A percentile compares a stretch with the other conserved stretches of the same genome.
Conservation (phyloP, 2,113 vertebrate species). For the Cinclus cinclus region DNA sequence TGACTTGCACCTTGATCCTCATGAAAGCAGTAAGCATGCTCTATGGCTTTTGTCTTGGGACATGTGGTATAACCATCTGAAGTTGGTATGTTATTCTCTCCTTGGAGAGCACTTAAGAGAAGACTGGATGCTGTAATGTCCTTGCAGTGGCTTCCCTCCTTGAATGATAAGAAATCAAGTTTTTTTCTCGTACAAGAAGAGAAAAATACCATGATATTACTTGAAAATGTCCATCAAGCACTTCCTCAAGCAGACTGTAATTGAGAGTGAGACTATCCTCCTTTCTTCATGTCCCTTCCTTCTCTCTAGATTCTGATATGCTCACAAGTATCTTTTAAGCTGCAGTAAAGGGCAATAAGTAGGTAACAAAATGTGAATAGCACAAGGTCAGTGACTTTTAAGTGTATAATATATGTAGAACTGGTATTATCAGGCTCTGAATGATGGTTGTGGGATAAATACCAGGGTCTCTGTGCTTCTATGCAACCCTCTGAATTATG, state of each 20-base stretch:
- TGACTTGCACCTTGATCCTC: background rate
- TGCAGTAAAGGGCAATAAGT: background rate
- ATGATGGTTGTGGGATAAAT: background rate
- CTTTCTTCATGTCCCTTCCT: background rate
- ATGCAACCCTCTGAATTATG: background rate
- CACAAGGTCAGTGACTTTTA: background rate
- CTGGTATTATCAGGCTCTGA: background rate
- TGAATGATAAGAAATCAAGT: background rate
- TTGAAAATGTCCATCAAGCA: background rate
- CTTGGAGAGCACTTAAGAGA: background rate
- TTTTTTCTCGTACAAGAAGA: background rate
- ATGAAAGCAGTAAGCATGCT: background rate
- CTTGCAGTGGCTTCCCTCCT: background rate
- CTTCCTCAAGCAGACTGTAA: background rate
- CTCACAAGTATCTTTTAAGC: background rate
- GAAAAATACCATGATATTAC: background rate
- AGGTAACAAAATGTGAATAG: background rate
- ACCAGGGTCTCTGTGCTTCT: background rate
- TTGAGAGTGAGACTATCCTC: background rate
- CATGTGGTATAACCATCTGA: background rate
- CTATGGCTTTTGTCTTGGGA: background rate
- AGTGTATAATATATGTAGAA: background rate
- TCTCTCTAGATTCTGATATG: background rate
- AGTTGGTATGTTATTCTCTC: background rate
- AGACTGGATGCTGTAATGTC: background rate